Conservation (phyloP, 2,113 vertebrate genomes). For the Calyptomena viridis region DNA sequence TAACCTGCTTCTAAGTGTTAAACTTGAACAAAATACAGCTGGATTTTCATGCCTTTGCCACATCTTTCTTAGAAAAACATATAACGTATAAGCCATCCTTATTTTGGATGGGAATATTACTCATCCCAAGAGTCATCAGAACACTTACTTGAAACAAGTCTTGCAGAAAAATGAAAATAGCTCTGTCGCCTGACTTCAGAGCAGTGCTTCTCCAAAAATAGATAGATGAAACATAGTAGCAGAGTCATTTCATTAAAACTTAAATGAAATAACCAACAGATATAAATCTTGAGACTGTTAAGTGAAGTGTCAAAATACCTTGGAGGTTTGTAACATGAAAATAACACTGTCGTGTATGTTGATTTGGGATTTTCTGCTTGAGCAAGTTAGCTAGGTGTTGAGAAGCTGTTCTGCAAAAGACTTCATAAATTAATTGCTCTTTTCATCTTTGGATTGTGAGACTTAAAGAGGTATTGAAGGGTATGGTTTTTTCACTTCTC, state of each 20-base stretch:
- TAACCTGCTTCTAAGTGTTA: background rate
- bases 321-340: background rate
- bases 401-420: background rate
- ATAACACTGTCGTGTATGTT: background rate
- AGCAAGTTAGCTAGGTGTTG: background rate
- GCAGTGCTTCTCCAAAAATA: background rate
- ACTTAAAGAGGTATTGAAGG: background rate
- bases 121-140: background rate
- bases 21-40: background rate
- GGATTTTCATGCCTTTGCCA: background rate
- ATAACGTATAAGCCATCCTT: background rate
- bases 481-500: background rate
- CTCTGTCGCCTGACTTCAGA: background rate
- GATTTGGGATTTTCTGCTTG: constrained; percentile 37
- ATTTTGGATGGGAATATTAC: background rate
- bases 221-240: background rate
- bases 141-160: background rate
- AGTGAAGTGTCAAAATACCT: background rate
- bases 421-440: constrained; percentile 29
- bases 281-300: background rate
- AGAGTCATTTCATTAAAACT: constrained; percentile 14
- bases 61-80: background rate
- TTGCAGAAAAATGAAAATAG: constrained; percentile 38
- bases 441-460: background rate
- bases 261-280: constrained; percentile 23